Conservation (phyloP, 2,113 vertebrate species). For the Sciurus niger region DNA sequence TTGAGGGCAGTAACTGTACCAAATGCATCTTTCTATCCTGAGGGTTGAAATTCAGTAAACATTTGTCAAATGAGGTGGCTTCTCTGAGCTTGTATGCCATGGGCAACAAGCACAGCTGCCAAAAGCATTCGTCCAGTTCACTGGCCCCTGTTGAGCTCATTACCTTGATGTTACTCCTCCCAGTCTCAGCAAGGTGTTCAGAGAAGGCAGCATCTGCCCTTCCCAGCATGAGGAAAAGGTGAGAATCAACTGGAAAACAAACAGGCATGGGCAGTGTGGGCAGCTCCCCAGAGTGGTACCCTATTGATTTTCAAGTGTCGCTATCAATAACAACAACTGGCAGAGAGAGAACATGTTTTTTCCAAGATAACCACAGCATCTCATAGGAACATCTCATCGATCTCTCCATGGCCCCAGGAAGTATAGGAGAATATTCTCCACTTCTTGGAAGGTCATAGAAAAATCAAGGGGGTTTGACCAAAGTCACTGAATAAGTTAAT, state of each 20-base stretch:
- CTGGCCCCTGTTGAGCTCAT: background rate
- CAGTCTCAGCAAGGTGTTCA: background rate
- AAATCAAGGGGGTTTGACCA: background rate
- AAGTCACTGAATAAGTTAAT: background rate
- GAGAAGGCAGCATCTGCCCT: background rate
- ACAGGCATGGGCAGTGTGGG: background rate
- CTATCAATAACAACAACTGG: slow-evolving; percentile 73
- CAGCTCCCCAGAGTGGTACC: slow-evolving; percentile 36
- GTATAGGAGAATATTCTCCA: background rate
- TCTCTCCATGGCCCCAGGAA: background rate
- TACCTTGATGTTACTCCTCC: background rate
- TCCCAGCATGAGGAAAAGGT: slow-evolving; percentile 42
- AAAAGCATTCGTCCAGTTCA: slow-evolving; percentile 1
- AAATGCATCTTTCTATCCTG: slow-evolving; percentile 38
- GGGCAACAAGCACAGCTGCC: background rate
- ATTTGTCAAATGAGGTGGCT: slow-evolving; percentile 45
- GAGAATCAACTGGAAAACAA: slow-evolving; percentile 67
- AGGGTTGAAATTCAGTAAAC: slow-evolving; percentile 60
- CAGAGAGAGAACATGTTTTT: slow-evolving; percentile 72
- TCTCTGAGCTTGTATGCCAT: background rate
- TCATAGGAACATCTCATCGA: slow-evolving; percentile 44
- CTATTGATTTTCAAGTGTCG: slow-evolving; percentile 71
- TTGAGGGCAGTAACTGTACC: slow-evolving; percentile 51
- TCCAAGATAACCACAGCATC: slow-evolving; percentile 55
- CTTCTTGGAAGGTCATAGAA: background rate